Base-by-base conservation (phyloP, 2,888 invertebrate species). In the Cryptus armator region DNA sequence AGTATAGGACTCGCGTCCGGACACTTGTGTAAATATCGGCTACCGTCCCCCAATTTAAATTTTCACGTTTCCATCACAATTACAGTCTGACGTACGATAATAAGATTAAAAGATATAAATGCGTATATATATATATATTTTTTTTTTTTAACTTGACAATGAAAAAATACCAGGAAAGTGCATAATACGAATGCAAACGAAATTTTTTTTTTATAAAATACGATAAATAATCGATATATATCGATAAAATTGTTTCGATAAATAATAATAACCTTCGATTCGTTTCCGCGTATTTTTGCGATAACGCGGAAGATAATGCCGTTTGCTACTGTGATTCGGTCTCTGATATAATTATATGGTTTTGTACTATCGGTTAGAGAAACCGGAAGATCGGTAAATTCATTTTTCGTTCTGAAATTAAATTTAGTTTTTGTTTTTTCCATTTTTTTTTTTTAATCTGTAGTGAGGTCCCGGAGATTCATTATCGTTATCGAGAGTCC, bases 401-500 rank as follows among this genome's bases (percentile, higher is more conserved):
- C 1, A 5, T 19, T 32, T 68, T 67, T 19, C 4, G 32, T 68
- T 12, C 12, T n/a, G 19, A 70, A 78, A 62, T 24, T 48, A 16
- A 5, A 5, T 24, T 56, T 32, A 24, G 14, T 32, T 32, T 70
- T 62, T 44, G 24, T 43, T 48, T 48, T 64, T 12, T 64, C 14
- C 24, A 19, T 53, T 59, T 10, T 16, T 51, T 37, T 16, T 29
- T 71, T n/a, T n/a, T 53, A 19, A 24, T 24, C 24, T 24, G 24
- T 3, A 24, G 2, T 90, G 80, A 94, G 89, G 80, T 94, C 91
- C 90, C 94, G 89, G 91, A 96, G 80, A 93, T 95, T 93, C 87
- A 95, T 94, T 29, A 96, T 95, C 4, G 95, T 94, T 95, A 97
- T 96, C 51, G 95, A 95, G 90, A 96, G 95, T 0, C 96, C 96